Percentiles rank a stretch among this genome's conserved stretches.
Evolutionary conservation across 2,113 vertebrate species (phyloP).

Genomic region (Ammodytes dubius): DNA sequence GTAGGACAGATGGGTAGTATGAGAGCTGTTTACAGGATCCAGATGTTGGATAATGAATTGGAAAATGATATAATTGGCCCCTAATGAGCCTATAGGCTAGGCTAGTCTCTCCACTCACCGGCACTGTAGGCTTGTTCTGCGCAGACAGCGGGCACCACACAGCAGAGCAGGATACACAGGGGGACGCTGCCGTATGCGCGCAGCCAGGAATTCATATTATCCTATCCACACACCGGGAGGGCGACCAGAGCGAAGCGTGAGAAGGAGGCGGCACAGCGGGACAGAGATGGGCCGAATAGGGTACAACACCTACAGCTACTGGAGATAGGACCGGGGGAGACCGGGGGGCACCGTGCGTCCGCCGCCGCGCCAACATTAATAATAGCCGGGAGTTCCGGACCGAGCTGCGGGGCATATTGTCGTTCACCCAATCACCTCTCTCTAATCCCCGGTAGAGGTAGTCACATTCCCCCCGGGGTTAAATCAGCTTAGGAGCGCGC

Average conservation of each 20-base stretch:
- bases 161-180: conserved; percentile 73
- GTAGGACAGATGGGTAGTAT: conserved; percentile 9
- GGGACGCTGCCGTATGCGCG: conserved; percentile 69
- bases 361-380: conserved; percentile 60
- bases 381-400: conserved; percentile 71
- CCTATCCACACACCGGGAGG: conserved; percentile 73
- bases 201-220: conserved; percentile 85
- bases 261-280: conserved; percentile 37
- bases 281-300: conserved; percentile 11
- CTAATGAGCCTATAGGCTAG: conserved; percentile 40
- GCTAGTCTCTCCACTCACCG: conserved; percentile 75
- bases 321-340: conserved; percentile 42
- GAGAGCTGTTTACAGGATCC: conserved; percentile 25
- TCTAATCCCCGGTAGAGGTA: conserved; percentile 73
- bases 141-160: conserved; percentile 49
- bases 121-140: conserved; percentile 54
- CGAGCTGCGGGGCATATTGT: conserved; percentile 72
- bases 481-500: conserved; percentile 76
- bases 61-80: conserved; percentile 56
- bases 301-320: conserved; percentile 33
- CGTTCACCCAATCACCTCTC: conserved; percentile 56
- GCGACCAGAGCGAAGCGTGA: conserved; percentile 56
- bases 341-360: conserved; percentile 64
- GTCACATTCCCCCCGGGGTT: conserved; percentile 72
- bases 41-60: conserved; percentile 37